phyloP scores from a whole-genome alignment of 2,113 vertebrate genomes.

The Embiotoca jacksoni region DNA sequence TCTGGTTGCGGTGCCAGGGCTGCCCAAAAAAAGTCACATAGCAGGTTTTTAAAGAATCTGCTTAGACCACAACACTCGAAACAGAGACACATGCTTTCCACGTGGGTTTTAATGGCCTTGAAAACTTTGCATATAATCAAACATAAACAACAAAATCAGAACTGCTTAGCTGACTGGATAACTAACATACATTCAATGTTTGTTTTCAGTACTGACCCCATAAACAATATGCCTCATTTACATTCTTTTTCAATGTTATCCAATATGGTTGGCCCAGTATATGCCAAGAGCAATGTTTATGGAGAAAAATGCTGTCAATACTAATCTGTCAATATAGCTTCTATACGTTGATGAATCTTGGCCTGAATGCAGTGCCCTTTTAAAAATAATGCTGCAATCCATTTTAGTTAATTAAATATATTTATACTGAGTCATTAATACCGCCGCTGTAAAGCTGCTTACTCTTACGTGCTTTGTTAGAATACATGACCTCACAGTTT shows the following conservation, averaged over 20 bases:
- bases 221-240: constrained; percentile 1
- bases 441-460: no score
- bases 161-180: neutral
- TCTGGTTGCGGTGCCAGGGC: constrained; percentile 39
- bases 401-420: neutral
- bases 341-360: neutral
- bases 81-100: constrained; percentile 5
- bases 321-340: neutral
- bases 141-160: neutral
- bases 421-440: no score
- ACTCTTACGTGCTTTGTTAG: no score
- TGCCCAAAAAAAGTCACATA: neutral
- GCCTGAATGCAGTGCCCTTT: neutral
- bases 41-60: constrained; percentile 19
- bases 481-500: no score
- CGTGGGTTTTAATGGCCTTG: neutral
- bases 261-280: neutral
- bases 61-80: constrained; percentile 1
- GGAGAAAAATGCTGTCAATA: constrained; percentile 21
- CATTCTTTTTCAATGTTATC: neutral
- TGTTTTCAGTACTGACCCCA: constrained; percentile 13
- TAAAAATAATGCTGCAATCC: constrained; percentile 1
- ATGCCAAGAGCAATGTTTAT: neutral
- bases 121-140: neutral
- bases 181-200: neutral